Conservation (phyloP, 2,113 vertebrate species). For the Tamias sibiricus region DNA sequence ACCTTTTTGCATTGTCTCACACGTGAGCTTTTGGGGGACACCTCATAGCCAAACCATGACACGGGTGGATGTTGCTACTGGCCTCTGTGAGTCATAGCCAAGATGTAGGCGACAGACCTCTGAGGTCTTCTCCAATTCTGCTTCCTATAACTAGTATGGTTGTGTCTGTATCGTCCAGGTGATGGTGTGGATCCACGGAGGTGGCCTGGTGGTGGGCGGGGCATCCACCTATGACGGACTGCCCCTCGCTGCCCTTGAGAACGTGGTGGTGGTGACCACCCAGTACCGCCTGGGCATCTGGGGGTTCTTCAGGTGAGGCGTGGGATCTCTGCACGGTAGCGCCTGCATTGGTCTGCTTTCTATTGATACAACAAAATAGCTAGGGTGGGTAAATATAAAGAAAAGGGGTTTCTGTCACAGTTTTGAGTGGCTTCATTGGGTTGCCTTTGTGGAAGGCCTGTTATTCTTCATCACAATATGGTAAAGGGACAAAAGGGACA, state of each 20-base stretch:
- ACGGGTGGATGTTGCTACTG: too few species aligned
- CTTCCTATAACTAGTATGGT: background rate
- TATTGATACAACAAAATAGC: background rate
- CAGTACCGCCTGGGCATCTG: slow-evolving; percentile 90
- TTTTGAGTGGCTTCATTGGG: background rate
- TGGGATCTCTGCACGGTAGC: accelerated
- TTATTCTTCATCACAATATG: background rate
- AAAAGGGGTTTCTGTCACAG: too few species aligned
- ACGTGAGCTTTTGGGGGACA: too few species aligned
- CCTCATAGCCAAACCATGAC: too few species aligned
- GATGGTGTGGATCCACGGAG: slow-evolving; percentile 92
- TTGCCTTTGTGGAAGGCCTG: background rate
- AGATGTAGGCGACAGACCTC: background rate
- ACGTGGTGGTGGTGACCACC: slow-evolving; percentile 88
- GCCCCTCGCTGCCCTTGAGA: slow-evolving; percentile 86
- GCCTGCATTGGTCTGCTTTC: background rate
- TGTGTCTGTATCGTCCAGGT: slow-evolving; percentile 82
- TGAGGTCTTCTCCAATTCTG: background rate
- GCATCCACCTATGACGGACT: slow-evolving; percentile 85
- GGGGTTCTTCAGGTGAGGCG: slow-evolving; percentile 89
- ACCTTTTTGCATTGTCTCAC: too few species aligned
- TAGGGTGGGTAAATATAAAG: background rate
- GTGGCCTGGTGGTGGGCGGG: slow-evolving; percentile 83
- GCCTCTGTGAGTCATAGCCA: background rate
- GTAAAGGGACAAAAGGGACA: background rate